These are phyloP conservation scores for Drosophila varians DNA, from an alignment of 1,140 invertebrate species.

Conservation along the genomic window DNA sequence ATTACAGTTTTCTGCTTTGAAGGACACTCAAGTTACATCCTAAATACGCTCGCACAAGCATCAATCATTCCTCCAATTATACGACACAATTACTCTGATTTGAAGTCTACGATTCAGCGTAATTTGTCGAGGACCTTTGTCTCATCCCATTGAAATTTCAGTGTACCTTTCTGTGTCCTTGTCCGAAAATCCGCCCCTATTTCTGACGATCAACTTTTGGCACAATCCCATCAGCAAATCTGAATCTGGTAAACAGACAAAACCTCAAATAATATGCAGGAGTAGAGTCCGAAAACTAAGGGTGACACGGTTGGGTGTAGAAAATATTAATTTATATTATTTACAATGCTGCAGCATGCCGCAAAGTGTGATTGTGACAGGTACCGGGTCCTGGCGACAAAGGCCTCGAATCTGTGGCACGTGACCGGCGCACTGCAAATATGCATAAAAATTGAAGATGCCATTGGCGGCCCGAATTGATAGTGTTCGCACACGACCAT, in stretches of 20 bases:
- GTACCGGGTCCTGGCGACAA: constrained; percentile 38
- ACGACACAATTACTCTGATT: constrained; percentile 19
- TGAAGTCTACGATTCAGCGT: neutral
- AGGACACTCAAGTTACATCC: neutral
- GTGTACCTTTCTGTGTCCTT: constrained; percentile 40
- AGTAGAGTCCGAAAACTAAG: constrained; percentile 14
- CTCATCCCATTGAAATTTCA: constrained; percentile 19
- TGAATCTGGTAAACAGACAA: constrained; percentile 69
- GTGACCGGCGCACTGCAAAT: constrained; percentile 69
- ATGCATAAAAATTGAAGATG: constrained; percentile 78
- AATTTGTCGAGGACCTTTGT: constrained; percentile 1
- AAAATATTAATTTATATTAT: constrained; percentile 81
- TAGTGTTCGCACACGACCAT: constrained; percentile 66
- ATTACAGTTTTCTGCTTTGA: neutral
- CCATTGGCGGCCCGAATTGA: constrained; percentile 53
- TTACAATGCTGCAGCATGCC: constrained; percentile 76
- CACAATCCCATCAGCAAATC: constrained; percentile 59
- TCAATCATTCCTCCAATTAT: constrained; percentile 31
- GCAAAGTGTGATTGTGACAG: constrained; percentile 82
- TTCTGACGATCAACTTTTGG: constrained; percentile 38
- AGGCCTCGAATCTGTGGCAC: constrained; percentile 53
- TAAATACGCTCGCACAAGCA: constrained; percentile 5
- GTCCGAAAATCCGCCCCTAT: constrained; percentile 27
- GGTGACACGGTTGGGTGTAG: constrained; percentile 6
- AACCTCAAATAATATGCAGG: constrained; percentile 65